These are phyloP conservation scores for Lordiphosa andalusiaca DNA, from an alignment of 2,888 invertebrate species.

Conservation along the genomic window DNA sequence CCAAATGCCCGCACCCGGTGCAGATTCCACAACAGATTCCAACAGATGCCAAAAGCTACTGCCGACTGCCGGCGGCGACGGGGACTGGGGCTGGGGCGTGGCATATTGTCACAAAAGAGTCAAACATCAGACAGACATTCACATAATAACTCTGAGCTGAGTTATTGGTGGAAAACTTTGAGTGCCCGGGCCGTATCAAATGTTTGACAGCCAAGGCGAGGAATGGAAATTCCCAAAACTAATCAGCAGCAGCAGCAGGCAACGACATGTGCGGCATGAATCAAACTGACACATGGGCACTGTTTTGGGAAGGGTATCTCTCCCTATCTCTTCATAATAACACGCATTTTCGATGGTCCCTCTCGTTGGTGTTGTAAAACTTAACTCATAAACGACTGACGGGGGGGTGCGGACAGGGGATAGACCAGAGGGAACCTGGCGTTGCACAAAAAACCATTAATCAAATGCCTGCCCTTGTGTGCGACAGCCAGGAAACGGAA, in stretches of 20 bases:
- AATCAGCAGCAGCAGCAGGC: conserved; percentile 61
- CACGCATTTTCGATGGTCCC: conserved; percentile 53
- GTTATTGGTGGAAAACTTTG: conserved; percentile 9
- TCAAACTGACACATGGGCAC: conserved; percentile 18
- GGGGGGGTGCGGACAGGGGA: neutral
- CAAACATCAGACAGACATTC: no score
- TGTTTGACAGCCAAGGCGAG: conserved; percentile 39
- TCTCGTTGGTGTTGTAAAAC: conserved; percentile 46
- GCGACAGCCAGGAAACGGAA: conserved; percentile 54
- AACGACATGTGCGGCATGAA: conserved; percentile 44
- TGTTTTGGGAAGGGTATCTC: neutral
- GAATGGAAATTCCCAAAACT: conserved; percentile 62
- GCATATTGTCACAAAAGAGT: no score
- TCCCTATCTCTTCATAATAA: conserved; percentile 24
- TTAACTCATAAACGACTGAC: conserved; percentile 53
- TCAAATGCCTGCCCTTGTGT: conserved; percentile 46
- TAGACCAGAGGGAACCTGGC: neutral
- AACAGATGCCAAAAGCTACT: no score
- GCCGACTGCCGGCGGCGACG: no score
- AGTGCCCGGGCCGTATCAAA: conserved; percentile 31
- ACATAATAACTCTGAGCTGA: neutral
- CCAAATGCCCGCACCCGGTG: conserved; percentile 31
- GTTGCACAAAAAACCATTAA: conserved; percentile 61
- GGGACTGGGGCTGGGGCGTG: no score
- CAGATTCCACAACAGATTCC: neutral